Percentiles rank a stretch among this genome's conserved stretches.
These are phyloP conservation scores for Pseudachorutes palmiensis DNA, from an alignment of 1,140 invertebrate genomes.

Conservation along the genomic window DNA sequence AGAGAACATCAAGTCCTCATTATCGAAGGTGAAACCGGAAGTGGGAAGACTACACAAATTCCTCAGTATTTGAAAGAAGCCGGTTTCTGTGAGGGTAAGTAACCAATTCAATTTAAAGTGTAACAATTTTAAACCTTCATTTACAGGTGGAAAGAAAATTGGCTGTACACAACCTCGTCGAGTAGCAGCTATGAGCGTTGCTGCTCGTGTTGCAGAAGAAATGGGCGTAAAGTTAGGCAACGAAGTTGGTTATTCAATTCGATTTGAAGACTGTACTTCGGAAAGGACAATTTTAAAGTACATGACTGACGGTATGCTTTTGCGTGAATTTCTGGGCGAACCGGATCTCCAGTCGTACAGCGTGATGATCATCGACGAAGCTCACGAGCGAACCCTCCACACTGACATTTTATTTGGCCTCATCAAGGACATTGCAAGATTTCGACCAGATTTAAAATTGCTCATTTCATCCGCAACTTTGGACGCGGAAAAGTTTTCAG, in stretches of 20 bases:
- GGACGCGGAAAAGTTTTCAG: constrained; percentile 96
- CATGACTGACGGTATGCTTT: constrained; percentile 98
- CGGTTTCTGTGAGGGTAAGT: constrained; percentile 59
- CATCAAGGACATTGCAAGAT: constrained; percentile 94
- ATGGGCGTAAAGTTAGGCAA: constrained; percentile 61
- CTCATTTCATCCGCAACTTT: constrained; percentile 96
- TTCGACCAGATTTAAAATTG: constrained; percentile 88
- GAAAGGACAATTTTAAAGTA: constrained; percentile 64
- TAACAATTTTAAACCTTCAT: neutral
- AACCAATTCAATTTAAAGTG: constrained; percentile 2
- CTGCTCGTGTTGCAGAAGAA: constrained; percentile 63
- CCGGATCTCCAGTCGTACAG: constrained; percentile 89
- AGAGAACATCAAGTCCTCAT: constrained; percentile 85
- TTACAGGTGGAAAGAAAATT: constrained; percentile 63
- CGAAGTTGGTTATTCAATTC: constrained; percentile 66
- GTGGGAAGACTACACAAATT: constrained; percentile 97
- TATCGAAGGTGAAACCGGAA: constrained; percentile 96
- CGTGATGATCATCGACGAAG: constrained; percentile 99
- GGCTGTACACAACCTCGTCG: constrained; percentile 67
- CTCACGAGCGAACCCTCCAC: constrained; percentile 94
- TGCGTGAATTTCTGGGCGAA: constrained; percentile 94
- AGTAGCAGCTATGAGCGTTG: constrained; percentile 73
- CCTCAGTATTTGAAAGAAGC: constrained; percentile 93
- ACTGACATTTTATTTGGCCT: constrained; percentile 98
- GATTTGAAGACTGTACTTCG: constrained; percentile 72